Percentiles rank a stretch among this genome's conserved stretches.
Evolutionary conservation across 2,797 vertebrate species (phyloP).

Genomic region (Podarcis lilfordi): DNA sequence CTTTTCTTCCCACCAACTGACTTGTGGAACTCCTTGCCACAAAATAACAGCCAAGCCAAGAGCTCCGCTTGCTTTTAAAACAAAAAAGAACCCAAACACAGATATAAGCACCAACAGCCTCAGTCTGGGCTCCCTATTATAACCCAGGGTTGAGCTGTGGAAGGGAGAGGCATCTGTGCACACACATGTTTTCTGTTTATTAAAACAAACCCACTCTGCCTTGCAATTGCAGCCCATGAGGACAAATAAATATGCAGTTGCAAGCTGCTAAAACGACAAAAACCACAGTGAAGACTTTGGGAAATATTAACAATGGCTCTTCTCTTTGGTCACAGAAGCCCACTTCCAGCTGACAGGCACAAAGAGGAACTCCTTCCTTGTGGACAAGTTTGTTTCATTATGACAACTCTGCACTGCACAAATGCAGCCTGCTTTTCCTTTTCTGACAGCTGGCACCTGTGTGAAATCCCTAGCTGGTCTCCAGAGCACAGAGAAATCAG

Average conservation of each 20-base stretch:
- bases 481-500: neutral
- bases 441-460: neutral
- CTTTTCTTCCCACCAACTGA: neutral
- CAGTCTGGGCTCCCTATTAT: neutral
- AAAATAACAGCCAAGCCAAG: neutral
- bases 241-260: neutral
- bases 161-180: neutral
- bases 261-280: neutral
- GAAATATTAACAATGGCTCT: constrained; percentile 1
- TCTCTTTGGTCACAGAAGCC: fast-evolving
- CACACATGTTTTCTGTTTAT: neutral
- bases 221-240: neutral
- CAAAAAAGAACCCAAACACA: fast-evolving
- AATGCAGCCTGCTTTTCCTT: neutral
- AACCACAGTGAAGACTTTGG: neutral
- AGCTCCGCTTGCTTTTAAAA: neutral
- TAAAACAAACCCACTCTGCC: neutral
- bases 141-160: neutral
- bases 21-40: neutral
- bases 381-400: neutral
- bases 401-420: neutral
- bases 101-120: neutral
- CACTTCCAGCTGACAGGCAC: neutral
- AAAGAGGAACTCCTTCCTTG: neutral
- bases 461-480: neutral